Base-by-base conservation (phyloP, 2,888 invertebrate genomes). In the Lottia scabra region DNA sequence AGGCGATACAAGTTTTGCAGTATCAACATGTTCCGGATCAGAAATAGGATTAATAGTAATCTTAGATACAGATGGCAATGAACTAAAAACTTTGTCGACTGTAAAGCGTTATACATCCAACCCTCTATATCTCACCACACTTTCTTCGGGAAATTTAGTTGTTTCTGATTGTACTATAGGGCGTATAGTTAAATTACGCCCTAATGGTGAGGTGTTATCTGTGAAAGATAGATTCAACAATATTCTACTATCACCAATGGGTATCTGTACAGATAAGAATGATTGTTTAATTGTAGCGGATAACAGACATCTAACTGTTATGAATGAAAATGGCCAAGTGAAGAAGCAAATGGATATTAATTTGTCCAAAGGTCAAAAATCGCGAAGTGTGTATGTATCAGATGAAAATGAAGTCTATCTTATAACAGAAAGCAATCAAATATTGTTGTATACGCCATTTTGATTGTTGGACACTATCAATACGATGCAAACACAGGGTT, bases 91-190 rank as follows among this genome's bases (percentile, higher is more conserved):
- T 16, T 44, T 67, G 8, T 48, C 45, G 19, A 67, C 13, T 38
- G 16, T n/a, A 2, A 16, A 27, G 13, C 46, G n/a, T 27, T 38
- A 46, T n/a, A 44, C 45, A 19, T 30, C 67, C 10, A 67, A 67
- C 16, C 67, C 67, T 13, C 30, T 67, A 12, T 67, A 67, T 56
- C 45, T 67, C 26, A 16, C 48, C 27, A 26, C 67, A 0, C 26
- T 67, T 26, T 45, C 67, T 30, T 46, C 27, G 16, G 67, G 67
- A 13, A 48, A 67, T 27, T 12, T 67, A 10, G 48, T 67, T 5
- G 67, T 67, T 12, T 67, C 67, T 8, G 67, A 67, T 30, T 56
- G 67, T 10, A 67, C 67, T 2, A 48, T 67, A n/a, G 26, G 30
- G 15, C 15, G 27, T 19, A 26, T 67, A 10, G 67, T 48, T 10